Evolutionary conservation across 92 coral and sea anemone genomes (phyloP).

Genomic region (Parazoanthus atlanticus): DNA sequence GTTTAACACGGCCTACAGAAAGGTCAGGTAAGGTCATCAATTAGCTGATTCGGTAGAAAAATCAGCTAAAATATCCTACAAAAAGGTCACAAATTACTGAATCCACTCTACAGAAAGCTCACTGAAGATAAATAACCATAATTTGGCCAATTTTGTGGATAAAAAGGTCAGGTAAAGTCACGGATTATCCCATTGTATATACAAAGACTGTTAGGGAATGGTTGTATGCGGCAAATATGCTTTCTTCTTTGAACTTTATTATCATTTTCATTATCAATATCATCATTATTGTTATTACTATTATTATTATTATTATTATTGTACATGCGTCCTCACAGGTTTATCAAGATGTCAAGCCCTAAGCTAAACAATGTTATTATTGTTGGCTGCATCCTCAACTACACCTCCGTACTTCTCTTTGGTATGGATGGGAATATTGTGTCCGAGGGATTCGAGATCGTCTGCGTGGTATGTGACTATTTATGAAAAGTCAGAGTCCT

Average conservation of each 20-base stretch:
- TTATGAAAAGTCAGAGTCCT: too few species aligned
- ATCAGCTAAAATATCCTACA: background rate
- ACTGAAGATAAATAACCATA: too few species aligned
- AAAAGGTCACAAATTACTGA: background rate
- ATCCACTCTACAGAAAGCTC: too few species aligned
- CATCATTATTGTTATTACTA: too few species aligned
- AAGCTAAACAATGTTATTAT: constrained; percentile 85
- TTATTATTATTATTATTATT: background rate
- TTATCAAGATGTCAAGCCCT: constrained; percentile 96
- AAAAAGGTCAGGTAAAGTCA: too few species aligned
- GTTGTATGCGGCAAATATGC: too few species aligned
- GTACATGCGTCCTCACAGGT: constrained; percentile 14
- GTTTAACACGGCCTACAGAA: constrained; percentile 72
- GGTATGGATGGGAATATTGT: constrained; percentile 77
- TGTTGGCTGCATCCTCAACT: constrained; percentile 78
- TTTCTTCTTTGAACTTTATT: too few species aligned
- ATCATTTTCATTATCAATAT: too few species aligned
- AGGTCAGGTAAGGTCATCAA: constrained; percentile 53
- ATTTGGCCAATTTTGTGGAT: too few species aligned
- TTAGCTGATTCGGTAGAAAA: too few species aligned
- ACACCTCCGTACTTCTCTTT: constrained; percentile 73
- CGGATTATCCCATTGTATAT: too few species aligned
- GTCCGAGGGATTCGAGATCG: constrained; percentile 58
- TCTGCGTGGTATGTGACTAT: constrained; percentile 68
- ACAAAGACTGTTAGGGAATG: too few species aligned